phyloP scores from a whole-genome alignment of 1,140 invertebrate genomes.

The Hydropsyche tenuis region DNA sequence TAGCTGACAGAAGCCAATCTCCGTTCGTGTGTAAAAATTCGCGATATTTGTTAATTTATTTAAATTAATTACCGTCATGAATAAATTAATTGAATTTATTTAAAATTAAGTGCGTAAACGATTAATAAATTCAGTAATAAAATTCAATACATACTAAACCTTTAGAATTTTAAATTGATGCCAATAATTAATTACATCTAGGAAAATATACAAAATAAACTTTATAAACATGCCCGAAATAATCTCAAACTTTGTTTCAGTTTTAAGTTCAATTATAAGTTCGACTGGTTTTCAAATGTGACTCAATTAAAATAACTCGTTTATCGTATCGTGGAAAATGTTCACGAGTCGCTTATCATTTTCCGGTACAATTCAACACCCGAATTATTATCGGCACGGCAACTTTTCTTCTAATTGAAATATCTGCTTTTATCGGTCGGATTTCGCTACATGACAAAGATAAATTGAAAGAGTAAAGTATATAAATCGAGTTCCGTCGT shows the following conservation, averaged over 20 bases:
- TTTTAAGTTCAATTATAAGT: conserved; percentile 13
- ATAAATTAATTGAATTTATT: neutral
- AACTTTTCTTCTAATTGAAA: too few relatives aligned
- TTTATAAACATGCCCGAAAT: too few relatives aligned
- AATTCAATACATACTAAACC: too few relatives aligned
- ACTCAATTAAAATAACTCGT: conserved; percentile 35
- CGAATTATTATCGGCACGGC: too few relatives aligned
- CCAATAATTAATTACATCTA: too few relatives aligned
- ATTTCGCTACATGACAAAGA: too few relatives aligned
- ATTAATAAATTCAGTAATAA: too few relatives aligned
- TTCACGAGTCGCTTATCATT: neutral
- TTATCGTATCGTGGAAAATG: neutral
- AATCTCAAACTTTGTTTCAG: neutral
- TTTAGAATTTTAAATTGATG: too few relatives aligned
- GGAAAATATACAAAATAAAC: too few relatives aligned
- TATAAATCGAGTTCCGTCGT: too few relatives aligned
- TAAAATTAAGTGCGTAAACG: neutral
- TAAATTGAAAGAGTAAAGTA: too few relatives aligned
- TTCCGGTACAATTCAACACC: neutral
- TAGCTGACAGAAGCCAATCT: neutral
- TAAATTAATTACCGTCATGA: conserved; percentile 2
- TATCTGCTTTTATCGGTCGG: neutral
- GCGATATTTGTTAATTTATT: neutral
- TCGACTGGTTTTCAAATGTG: conserved; percentile 17
- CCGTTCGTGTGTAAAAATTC: neutral